Evolutionary conservation across 30 jellyfish, hydroid and myxozoan genomes (phyloP), one percentile per base, ranked within the genome.

Genomic region (Chironex yamaguchii): DNA sequence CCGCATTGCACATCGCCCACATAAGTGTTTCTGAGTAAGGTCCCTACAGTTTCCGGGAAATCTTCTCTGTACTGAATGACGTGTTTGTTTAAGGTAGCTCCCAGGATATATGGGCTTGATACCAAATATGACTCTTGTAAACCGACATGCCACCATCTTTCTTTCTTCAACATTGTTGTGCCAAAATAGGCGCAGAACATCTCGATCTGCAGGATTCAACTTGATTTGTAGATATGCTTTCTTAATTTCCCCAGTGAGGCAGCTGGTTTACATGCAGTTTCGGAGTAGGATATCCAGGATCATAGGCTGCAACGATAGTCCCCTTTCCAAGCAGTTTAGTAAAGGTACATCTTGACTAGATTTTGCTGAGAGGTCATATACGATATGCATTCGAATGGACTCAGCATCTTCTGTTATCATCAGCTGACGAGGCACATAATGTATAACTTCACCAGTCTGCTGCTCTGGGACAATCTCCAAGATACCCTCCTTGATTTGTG

Each of bases 171-270:
- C n/a, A n/a, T n/a, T n/a, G n/a, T n/a, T n/a, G n/a, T n/a, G n/a
- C n/a, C n/a, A n/a, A n/a, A n/a, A n/a, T n/a, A n/a, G n/a, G n/a
- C n/a, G n/a, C n/a, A n/a, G n/a, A n/a, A n/a, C n/a, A n/a, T n/a
- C n/a, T n/a, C n/a, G n/a, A n/a, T n/a, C n/a, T n/a, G n/a, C n/a
- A n/a, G n/a, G n/a, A 50, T 62, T 71, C 68, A 77, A 52, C 29
- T 62, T 53, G 20, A 77, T 77, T 62, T 77, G 83, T 34, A 77
- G 89, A 36, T 29, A 77, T 0, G 89, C 84, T 49, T 63, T 62
- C 73, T 80, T 80, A 62, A 80, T 80, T 29, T 80, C 91, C 12
- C 91, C 82, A 29, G 91, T 80, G 72, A 58, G 35, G 74, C 75
- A 80, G 54, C 29, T 69, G 33, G 85, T 64, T 20, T 30, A 69